Percentiles rank a stretch among this genome's conserved stretches.
Conservation (phyloP, 92 coral and sea anemone genomes). For the Zoanthus sociatus region DNA sequence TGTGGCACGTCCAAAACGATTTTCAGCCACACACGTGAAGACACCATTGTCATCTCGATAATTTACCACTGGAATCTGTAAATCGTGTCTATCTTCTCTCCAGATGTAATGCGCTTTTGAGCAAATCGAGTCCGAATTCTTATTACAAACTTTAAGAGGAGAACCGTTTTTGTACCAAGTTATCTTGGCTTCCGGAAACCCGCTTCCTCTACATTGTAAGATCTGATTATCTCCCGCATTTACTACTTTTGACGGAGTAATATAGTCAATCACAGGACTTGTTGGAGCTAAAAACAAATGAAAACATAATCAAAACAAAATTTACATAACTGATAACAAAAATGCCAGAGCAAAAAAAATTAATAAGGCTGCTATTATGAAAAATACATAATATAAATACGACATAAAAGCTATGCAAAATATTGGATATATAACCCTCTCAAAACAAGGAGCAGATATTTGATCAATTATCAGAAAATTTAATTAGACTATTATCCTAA, state of each 20-base stretch:
- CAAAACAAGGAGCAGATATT: no score
- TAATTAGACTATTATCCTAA: no score
- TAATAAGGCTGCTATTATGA: no score
- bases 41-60: conserved; percentile 9
- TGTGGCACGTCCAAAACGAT: conserved; percentile 8
- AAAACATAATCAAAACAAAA: neutral
- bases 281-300: neutral
- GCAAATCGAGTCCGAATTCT: neutral
- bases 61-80: conserved; percentile 4
- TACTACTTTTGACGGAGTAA: conserved; percentile 21
- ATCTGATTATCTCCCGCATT: neutral
- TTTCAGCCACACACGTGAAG: conserved; percentile 13
- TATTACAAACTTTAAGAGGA: conserved; percentile 16
- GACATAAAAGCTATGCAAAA: no score
- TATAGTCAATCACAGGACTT: neutral
- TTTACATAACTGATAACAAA: neutral
- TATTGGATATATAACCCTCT: no score
- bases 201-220: neutral
- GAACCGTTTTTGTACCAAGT: conserved; percentile 35
- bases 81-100: conserved; percentile 24
- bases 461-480: no score
- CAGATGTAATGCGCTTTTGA: conserved; percentile 7
- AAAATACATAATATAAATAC: no score
- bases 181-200: conserved; percentile 26
- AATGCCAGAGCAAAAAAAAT: no score